These are phyloP conservation scores for Hippoglossus hippoglossus DNA, from an alignment of 2,797 vertebrate species.

Conservation along the genomic window DNA sequence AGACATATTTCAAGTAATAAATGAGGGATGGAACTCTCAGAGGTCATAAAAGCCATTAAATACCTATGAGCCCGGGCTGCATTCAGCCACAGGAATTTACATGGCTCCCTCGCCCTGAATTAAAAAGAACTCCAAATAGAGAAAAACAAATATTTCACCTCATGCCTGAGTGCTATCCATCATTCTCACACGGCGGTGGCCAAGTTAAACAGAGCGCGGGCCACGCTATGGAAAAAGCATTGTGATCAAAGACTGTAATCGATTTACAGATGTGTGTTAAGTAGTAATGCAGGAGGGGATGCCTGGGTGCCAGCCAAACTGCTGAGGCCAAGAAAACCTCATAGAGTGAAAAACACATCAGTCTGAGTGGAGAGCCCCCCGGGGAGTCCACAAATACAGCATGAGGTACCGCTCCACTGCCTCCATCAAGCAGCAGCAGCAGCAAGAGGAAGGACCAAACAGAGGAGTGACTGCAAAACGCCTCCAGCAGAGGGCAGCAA, in stretches of 20 bases:
- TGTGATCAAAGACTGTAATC: constrained; percentile 67
- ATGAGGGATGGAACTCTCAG: constrained; percentile 52
- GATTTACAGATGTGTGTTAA: constrained; percentile 70
- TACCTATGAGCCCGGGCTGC: constrained; percentile 33
- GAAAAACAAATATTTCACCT: constrained; percentile 78
- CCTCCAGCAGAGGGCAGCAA: constrained; percentile 74
- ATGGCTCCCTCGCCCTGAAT: constrained; percentile 55
- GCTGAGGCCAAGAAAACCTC: constrained; percentile 41
- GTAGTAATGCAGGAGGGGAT: constrained; percentile 59
- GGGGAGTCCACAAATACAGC: constrained; percentile 33
- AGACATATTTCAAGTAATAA: constrained; percentile 46
- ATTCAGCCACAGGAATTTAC: constrained; percentile 72
- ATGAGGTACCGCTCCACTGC: constrained; percentile 3
- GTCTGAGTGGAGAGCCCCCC: constrained; percentile 33
- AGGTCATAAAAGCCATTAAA: constrained; percentile 72
- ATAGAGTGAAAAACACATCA: constrained; percentile 54
- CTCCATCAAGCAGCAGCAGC: constrained; percentile 20
- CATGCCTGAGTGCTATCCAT: constrained; percentile 65
- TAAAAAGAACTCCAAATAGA: constrained; percentile 71
- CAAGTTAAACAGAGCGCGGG: constrained; percentile 68
- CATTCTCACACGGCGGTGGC: constrained; percentile 66
- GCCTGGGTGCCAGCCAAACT: constrained; percentile 45
- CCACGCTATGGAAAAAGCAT: constrained; percentile 45
- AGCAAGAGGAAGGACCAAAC: neutral
- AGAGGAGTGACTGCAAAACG: constrained; percentile 10